Evolutionary conservation across 1,140 invertebrate genomes (phyloP), one percentile per base, ranked within the genome.

Genomic region (Heliconius congener): DNA sequence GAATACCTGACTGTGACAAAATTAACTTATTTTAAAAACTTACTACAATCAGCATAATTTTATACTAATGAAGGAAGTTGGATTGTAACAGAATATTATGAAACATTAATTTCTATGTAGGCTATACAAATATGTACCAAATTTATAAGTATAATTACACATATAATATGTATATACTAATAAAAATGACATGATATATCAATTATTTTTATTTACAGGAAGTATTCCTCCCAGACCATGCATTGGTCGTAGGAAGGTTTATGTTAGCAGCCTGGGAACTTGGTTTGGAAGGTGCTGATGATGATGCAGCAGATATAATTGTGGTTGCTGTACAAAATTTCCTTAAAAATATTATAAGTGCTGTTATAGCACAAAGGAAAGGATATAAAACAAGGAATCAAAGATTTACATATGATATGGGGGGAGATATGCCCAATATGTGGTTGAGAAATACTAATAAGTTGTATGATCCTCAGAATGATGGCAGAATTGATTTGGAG

Each of bases 251-350:
- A 77, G 97, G 97, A 0, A 95, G 97, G 79, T 95, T 98, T 81
- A 95, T 98, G 93, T 95, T 98, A 8, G 96, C 97, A 66, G 97
- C 97, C 27, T 98, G 97, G 97, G 97, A 98, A 84, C 95, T 96
- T 70, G 97, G 97, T 8, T 95, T 98, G 46, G 96, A 97, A 80
- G 97, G 96, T 39, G 97, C 97, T 50, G 96, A 97, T 81, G 97
- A 97, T 85, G 96, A 96, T 83, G 97, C 97, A 19, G 97, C 97
- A 2, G 96, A 97, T 79, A 95, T 98, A 16, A 95, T 98, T 42
- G 96, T 97, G 60, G 95, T 96, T 71, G 97, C 97, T 34, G 96
- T 97, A 8, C 91, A 95, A 86, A 94, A 96, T 81, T 96, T 97
- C 85, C 93, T 98, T 5, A 98, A 98, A 86, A 97, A 97, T 88